phyloP scores from a whole-genome alignment of 2,797 vertebrate genomes.

The Harpagifer antarcticus region DNA sequence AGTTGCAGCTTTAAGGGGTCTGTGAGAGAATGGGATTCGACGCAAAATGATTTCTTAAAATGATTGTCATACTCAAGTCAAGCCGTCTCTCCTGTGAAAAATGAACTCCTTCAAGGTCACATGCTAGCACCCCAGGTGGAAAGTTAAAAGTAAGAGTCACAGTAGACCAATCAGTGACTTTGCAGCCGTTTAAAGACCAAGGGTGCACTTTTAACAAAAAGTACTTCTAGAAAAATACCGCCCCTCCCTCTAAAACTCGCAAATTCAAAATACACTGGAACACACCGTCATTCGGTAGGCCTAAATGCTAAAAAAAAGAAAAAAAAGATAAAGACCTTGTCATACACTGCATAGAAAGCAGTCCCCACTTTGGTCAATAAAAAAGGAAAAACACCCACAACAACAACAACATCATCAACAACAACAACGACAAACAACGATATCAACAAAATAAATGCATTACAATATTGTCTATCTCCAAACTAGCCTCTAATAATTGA shows the following conservation, averaged over 20 bases:
- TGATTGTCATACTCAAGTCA: conserved; percentile 92
- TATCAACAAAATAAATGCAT: conserved; percentile 88
- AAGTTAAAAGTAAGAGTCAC: conserved; percentile 90
- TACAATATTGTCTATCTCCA: conserved; percentile 93
- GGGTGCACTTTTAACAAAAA: conserved; percentile 87
- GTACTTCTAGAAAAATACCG: conserved; percentile 83
- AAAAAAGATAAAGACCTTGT: conserved; percentile 92
- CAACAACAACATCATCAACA: conserved; percentile 83
- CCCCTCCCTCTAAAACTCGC: conserved; percentile 72
- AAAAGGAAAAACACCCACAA: conserved; percentile 79
- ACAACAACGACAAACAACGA: conserved; percentile 81
- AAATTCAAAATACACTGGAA: conserved; percentile 87
- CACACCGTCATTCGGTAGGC: conserved; percentile 91
- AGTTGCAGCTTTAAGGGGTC: conserved; percentile 33
- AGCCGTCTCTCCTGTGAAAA: conserved; percentile 91
- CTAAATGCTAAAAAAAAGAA: conserved; percentile 81
- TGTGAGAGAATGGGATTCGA: conserved; percentile 38
- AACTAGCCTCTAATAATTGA: conserved; percentile 99
- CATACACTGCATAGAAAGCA: conserved; percentile 99
- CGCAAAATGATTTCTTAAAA: conserved; percentile 59
- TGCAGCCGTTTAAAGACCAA: conserved; percentile 92
- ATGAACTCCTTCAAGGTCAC: conserved; percentile 79
- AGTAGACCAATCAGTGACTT: conserved; percentile 96
- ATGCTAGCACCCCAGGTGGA: conserved; percentile 91
- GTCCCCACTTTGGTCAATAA: conserved; percentile 99